Base-by-base conservation (phyloP, 2,888 invertebrate genomes). In the Protophormia terraenovae region DNA sequence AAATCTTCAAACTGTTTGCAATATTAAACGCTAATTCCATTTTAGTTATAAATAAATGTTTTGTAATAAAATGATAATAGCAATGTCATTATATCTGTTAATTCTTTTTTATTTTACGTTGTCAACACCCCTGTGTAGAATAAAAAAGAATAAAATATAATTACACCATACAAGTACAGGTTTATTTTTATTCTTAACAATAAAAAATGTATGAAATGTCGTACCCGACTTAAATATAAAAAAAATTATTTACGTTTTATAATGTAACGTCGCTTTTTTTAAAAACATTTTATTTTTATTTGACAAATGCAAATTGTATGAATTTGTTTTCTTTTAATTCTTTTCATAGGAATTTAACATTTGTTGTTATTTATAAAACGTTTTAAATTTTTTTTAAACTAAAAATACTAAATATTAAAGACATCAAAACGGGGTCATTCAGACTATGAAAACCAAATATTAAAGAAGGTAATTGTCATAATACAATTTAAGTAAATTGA, bases 101-200 rank as follows among this genome's bases (percentile, higher is more conserved):
- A 32, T 41, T 64, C 38, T 12, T 41, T 77, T 24, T 14, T 38
- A n/a, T n/a, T 27, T 45, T 45, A 22, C 16, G 22, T 32, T 78
- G 16, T 69, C 60, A 55, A 50, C 62, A n/a, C 35, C 47, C 24
- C 32, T 77, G 35, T 19, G 12, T 24, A 62, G 22, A 73, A 73
- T 47, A 62, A 73, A 45, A n/a, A 71, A 55, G 2, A 24, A 53
- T 55, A 71, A 41, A 41, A 38, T 27, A 32, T 29, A 50, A 69
- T 38, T 60, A 35, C 58, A 38, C 35, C 27, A 60, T 58, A 29
- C 38, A 14, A 38, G n/a, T n/a, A 67, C 58, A 50, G 50, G 78
- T 50, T 78, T 69, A 35, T 60, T 69, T 77, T 24, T 8, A 50
- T 27, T 77, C 7, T 41, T 47, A 50, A 69, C 60, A 62, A 78